phyloP scores from a whole-genome alignment of 2,113 vertebrate genomes.

The Mirza zaza region DNA sequence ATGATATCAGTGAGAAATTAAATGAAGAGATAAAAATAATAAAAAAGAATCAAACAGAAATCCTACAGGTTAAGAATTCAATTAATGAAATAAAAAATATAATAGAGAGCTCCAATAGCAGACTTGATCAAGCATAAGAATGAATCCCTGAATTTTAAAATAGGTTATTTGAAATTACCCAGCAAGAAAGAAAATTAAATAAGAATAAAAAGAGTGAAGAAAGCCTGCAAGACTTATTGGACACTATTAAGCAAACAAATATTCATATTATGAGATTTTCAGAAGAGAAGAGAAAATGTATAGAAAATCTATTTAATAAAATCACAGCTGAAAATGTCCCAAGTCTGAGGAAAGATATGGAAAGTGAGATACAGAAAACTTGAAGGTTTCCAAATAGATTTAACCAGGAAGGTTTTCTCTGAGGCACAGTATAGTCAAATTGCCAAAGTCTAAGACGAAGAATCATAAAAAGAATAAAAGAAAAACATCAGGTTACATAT shows the following conservation, averaged over 20 bases:
- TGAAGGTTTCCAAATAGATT: not conserved
- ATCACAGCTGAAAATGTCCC: not conserved
- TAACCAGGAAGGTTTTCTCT: not conserved
- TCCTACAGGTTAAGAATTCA: not conserved
- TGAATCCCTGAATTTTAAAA: not conserved
- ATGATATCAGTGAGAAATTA: not conserved
- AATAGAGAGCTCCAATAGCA: not conserved
- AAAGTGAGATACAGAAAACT: not conserved
- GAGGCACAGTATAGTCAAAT: not conserved
- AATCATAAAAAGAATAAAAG: not conserved
- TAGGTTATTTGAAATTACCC: not conserved
- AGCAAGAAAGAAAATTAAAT: not conserved
- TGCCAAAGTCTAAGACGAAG: not conserved
- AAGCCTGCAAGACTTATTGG: not conserved
- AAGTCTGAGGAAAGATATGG: not conserved
- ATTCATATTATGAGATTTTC: not conserved
- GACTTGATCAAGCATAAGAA: not conserved
- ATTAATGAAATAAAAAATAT: not conserved
- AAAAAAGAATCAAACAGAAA: not conserved
- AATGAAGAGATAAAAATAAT: not conserved
- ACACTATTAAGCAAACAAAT: not conserved
- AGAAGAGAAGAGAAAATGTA: not conserved
- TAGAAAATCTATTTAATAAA: not conserved
- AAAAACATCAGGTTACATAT: not conserved
- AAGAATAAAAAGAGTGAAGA: not conserved